Conservation (phyloP, 2,888 invertebrate genomes). For the Rhagonycha lutea region DNA sequence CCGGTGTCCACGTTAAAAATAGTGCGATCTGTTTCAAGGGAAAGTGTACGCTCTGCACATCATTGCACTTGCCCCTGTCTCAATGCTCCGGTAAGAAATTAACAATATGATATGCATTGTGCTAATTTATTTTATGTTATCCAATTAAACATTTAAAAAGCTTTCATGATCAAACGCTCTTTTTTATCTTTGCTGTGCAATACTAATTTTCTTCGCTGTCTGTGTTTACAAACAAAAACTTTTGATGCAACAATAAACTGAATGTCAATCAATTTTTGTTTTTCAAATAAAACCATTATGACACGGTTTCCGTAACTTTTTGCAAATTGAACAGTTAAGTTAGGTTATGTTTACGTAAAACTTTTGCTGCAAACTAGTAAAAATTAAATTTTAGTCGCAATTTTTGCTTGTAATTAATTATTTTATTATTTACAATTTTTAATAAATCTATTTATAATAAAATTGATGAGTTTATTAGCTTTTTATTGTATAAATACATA, state of each 20-base stretch:
- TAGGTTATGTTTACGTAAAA: background rate
- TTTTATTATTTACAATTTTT: background rate
- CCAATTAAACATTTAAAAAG: background rate
- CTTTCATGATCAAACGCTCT: background rate
- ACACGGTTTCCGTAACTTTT: background rate
- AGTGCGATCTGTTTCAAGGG: constrained; percentile 83
- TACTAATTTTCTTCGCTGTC: background rate
- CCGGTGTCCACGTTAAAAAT: constrained; percentile 76
- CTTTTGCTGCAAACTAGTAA: background rate
- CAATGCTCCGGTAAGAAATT: constrained; percentile 54
- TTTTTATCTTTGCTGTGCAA: background rate
- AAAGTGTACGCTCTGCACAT: constrained; percentile 76
- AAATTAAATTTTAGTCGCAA: background rate
- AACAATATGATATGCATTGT: background rate
- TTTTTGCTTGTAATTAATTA: background rate
- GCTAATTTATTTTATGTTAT: background rate
- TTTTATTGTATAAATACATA: background rate
- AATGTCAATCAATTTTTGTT: too few relatives aligned
- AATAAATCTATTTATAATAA: background rate
- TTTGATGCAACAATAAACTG: background rate
- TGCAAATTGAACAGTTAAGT: background rate
- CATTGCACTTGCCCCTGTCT: constrained; percentile 67
- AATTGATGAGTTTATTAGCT: background rate
- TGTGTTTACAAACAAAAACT: background rate
- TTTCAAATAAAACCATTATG: background rate